Base-by-base conservation (phyloP, 2,888 invertebrate species). In the Encarsia formosa region DNA sequence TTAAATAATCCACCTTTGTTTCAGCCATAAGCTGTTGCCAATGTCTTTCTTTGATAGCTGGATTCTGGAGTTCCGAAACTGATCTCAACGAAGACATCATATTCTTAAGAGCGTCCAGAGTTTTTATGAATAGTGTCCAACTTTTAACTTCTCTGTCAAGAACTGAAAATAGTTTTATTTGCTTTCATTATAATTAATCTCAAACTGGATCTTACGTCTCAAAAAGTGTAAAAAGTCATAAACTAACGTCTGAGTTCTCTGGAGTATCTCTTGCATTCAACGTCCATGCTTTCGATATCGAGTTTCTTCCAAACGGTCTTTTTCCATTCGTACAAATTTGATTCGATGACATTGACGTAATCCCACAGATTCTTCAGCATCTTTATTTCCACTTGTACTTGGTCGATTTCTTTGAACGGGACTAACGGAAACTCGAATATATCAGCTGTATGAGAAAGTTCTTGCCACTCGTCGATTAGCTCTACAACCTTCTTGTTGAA, bases 11-110 rank as follows among this genome's bases (percentile, higher is more conserved):
- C 38, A 89, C 89, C 78, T 92, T 87, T 0, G 95, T 96, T 9
- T 91, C 91, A 70, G 85, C 84, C 91, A 96, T 95, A 18, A 97
- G 77, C 70, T 96, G 92, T 48, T 85, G 79, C 96, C 96, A 97
- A 76, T 97, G 96, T 40, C 96, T 81, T 56, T 93, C 91, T 58
- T 91, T 82, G 61, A 97, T 94, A 0, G 95, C 89, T 1, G 94
- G 92, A 76, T 96, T 96, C 74, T 96, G 95, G 8, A 96, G 77
- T 69, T 96, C 95, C 4, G 91, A 90, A 2, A 97, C 90, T 1
- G 95, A 94, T 70, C 92, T 79, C 58, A 96, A 75, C 0, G 96
- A 94, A 0, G 95, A 93, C 79, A 96, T 83, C 79, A 96, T 86
- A 74, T 96, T 96, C 76, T 90, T 91, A 22, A 96, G 85, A 4